Percentiles rank a stretch among this genome's conserved stretches.
Conservation (phyloP, 1,140 invertebrate genomes). For the Eubasilissa regina region DNA sequence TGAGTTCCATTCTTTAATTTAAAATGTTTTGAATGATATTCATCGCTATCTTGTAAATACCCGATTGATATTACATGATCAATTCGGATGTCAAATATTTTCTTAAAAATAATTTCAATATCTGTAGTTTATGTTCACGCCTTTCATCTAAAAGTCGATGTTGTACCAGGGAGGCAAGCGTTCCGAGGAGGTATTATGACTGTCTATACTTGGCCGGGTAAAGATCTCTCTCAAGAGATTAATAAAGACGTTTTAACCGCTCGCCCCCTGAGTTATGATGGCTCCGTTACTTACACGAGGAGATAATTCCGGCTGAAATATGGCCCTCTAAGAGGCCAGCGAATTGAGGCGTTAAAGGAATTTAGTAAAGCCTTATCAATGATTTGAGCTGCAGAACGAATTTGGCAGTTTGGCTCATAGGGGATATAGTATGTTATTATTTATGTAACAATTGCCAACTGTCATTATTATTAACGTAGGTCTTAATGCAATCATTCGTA, state of each 20-base stretch:
- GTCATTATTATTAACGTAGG: too few relatives aligned
- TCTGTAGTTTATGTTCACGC: neutral
- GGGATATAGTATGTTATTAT: neutral
- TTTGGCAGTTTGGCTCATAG: neutral
- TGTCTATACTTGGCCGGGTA: constrained; percentile 33
- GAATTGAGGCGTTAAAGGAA: constrained; percentile 42
- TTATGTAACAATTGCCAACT: neutral
- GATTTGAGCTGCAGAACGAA: neutral
- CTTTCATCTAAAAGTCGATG: neutral
- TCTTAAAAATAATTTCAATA: too few relatives aligned
- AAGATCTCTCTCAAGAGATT: constrained; percentile 59
- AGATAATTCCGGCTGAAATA: constrained; percentile 54
- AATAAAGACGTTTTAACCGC: constrained; percentile 58
- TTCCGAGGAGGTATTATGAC: constrained; percentile 14
- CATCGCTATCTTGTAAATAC: too few relatives aligned
- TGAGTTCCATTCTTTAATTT: too few relatives aligned
- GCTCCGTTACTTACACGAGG: constrained; percentile 36
- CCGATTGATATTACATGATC: too few relatives aligned
- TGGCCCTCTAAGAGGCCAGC: constrained; percentile 30
- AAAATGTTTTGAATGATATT: too few relatives aligned
- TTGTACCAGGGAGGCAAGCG: neutral
- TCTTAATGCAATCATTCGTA: too few relatives aligned
- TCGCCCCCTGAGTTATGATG: constrained; percentile 56
- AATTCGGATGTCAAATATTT: too few relatives aligned
- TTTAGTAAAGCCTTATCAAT: constrained; percentile 35